Evolutionary conservation across 2,797 vertebrate genomes (phyloP).

Genomic region (Alcedo atthis): DNA sequence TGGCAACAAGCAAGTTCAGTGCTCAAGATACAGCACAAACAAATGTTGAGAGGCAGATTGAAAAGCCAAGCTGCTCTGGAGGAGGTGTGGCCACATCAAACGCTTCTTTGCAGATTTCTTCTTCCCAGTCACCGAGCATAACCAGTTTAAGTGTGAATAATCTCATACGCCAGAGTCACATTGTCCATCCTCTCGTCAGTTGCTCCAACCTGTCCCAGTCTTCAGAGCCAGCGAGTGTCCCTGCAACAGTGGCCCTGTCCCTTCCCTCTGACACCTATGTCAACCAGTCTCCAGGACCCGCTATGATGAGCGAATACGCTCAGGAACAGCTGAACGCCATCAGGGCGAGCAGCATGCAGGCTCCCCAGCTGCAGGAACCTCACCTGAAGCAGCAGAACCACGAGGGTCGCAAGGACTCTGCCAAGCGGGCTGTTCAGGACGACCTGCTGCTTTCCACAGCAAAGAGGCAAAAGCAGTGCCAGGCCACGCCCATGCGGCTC

Average conservation of each 20-base stretch:
- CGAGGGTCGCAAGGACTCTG: conserved; percentile 88
- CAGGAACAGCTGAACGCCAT: conserved; percentile 86
- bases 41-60: conserved; percentile 76
- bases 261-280: conserved; percentile 81
- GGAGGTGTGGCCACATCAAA: conserved; percentile 74
- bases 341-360: conserved; percentile 77
- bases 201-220: conserved; percentile 82
- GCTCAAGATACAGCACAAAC: conserved; percentile 73
- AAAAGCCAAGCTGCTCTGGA: conserved; percentile 80
- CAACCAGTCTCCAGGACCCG: conserved; percentile 82
- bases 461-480: conserved; percentile 93
- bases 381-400: conserved; percentile 80
- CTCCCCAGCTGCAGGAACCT: conserved; percentile 79
- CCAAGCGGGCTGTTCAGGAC: conserved; percentile 91
- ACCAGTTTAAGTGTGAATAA: conserved; percentile 95
- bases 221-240: conserved; percentile 68
- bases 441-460: conserved; percentile 88
- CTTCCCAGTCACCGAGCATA: conserved; percentile 84
- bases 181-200: conserved; percentile 85
- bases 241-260: conserved; percentile 78
- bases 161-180: conserved; percentile 86
- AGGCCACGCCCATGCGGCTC: conserved; percentile 80
- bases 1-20: conserved; percentile 75
- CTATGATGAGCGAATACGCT: conserved; percentile 86
- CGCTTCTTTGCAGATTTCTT: conserved; percentile 81